Base-by-base conservation (phyloP, 2,888 invertebrate species). In the Drosophila suboccidentalis region DNA sequence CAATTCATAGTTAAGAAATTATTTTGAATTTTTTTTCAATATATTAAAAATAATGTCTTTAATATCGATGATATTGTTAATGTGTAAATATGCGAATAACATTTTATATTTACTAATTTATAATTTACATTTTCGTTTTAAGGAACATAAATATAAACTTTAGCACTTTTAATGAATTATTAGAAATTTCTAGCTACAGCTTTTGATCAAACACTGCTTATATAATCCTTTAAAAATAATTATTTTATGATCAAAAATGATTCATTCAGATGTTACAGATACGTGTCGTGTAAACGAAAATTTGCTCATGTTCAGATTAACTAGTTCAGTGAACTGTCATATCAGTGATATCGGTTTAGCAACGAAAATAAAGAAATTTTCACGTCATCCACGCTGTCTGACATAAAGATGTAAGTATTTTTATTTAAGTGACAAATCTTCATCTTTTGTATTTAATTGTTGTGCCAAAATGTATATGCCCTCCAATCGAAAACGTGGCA, bases 301-400 rank as follows among this genome's bases (percentile, higher is more conserved):
- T 3, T 15, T 8, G 22, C 22, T 3, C 11, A 10, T 36, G 51
- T 59, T 41, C 43, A 32, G 19, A 15, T 22, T 1, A 43, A 70
- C 84, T 69, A 81, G 71, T 76, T 81, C 79, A 43, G 39, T 71
- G 70, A 78, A 58, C 63, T 44, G 19, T n/a, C 49, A 49, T 49
- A 36, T 49, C 34, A 36, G 43, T 54, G 54, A 53, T 69, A 68
- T 79, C 71, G 71, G 69, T 66, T 70, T 72, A 68, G 63, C 62
- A 66, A 80, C 26, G 68, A 85, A 81, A 84, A 77, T 71, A 82
- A 75, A 67, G 62, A 85, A 82, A 62, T 67, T 70, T 78, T 74
- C 86, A 76, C 64, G 69, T 63, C 71, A 85, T 79, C 70, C 78
- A 82, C 82, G 82, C 77, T 71, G 69, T 57, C 63, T 75, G 68